Evolutionary conservation across 2,113 vertebrate species (phyloP).

Genomic region (Cnemophilus loriae): DNA sequence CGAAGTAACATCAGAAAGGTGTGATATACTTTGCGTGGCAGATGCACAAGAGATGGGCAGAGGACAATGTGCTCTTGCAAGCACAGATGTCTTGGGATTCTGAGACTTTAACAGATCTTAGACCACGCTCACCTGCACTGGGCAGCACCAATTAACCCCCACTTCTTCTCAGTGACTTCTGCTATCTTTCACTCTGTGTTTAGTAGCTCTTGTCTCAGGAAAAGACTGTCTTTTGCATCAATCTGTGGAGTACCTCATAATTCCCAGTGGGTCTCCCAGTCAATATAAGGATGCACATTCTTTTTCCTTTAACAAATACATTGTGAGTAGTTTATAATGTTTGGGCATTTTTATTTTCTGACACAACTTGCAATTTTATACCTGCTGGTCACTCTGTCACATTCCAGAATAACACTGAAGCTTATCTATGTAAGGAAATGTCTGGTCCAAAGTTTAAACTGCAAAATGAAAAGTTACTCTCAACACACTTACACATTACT

Average conservation of each 20-base stretch:
- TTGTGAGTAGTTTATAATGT: conserved; percentile 39
- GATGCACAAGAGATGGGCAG: neutral
- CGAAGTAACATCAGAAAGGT: neutral
- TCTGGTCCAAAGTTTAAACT: conserved; percentile 49
- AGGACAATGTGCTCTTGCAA: neutral
- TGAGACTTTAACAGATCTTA: neutral
- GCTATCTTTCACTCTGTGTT: neutral
- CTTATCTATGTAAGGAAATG: conserved; percentile 47
- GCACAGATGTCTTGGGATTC: neutral
- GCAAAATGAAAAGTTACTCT: conserved; percentile 45
- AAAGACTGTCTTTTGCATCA: neutral
- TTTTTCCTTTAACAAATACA: conserved; percentile 14
- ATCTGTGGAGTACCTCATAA: neutral
- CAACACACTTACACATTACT: conserved; percentile 45
- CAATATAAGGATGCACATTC: conserved; percentile 11
- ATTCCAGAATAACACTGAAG: neutral
- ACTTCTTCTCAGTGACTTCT: neutral
- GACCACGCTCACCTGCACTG: neutral
- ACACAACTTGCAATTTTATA: conserved; percentile 40
- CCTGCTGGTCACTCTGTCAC: conserved; percentile 8
- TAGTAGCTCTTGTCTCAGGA: neutral
- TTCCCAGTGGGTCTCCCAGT: neutral
- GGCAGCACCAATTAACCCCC: neutral
- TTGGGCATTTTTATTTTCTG: conserved; percentile 44
- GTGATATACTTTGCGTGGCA: neutral